A percentile compares a stretch with the other conserved stretches of the same genome.
Evolutionary conservation across 2,888 invertebrate genomes (phyloP).

Genomic region (Chrysodeixis includens): DNA sequence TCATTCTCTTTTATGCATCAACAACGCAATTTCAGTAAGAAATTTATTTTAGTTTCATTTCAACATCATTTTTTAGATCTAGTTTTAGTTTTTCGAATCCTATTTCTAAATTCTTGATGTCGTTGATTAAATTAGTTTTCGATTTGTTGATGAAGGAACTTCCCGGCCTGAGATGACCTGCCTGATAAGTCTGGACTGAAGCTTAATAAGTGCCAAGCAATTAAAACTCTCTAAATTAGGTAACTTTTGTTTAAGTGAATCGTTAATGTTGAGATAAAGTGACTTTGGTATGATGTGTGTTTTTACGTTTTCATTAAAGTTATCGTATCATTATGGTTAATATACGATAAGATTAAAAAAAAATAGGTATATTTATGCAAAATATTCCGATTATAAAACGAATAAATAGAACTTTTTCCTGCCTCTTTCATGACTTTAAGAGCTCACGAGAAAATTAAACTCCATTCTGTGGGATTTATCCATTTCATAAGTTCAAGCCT

Average conservation of each 20-base stretch:
- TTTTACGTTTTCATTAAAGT: too few relatives aligned
- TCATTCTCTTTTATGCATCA: background rate
- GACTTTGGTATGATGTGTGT: too few relatives aligned
- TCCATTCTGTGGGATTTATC: background rate
- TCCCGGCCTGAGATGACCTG: constrained; percentile 36
- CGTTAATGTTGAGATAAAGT: too few relatives aligned
- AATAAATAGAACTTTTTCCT: too few relatives aligned
- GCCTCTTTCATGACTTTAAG: too few relatives aligned
- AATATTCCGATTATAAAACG: too few relatives aligned
- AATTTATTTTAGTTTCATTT: constrained; percentile 3
- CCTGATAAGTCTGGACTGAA: constrained; percentile 21
- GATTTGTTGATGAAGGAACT: constrained; percentile 38
- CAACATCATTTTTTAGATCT: too few relatives aligned
- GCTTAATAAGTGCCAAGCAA: constrained; percentile 25
- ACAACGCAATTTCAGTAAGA: background rate
- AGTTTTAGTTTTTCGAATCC: too few relatives aligned
- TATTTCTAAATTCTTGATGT: constrained; percentile 6
- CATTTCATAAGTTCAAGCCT: background rate
- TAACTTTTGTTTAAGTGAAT: constrained; percentile 7
- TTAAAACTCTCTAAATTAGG: constrained; percentile 34
- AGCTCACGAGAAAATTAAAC: background rate
- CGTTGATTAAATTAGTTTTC: constrained; percentile 51
- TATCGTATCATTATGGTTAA: too few relatives aligned
- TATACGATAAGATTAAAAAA: too few relatives aligned
- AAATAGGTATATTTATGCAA: too few relatives aligned